A percentile compares a stretch with the other conserved stretches of the same genome.
Conservation (phyloP, 2,797 vertebrate genomes). For the Gambusia yucatana region DNA sequence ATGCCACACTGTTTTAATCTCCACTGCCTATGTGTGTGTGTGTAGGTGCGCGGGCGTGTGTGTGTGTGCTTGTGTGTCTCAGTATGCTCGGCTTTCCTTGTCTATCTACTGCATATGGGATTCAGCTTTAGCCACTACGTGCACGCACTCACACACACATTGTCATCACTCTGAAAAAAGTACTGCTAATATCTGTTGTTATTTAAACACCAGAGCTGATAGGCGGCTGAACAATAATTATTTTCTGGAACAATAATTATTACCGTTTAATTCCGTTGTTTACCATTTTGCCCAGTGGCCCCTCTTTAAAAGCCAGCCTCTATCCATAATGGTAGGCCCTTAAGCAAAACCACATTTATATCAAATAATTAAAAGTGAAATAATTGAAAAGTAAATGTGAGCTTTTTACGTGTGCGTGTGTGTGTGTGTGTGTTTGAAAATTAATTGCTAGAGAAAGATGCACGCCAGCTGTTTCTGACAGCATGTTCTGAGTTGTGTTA, state of each 20-base stretch:
- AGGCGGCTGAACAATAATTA: constrained; percentile 80
- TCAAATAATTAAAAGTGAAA: constrained; percentile 79
- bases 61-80: constrained; percentile 13
- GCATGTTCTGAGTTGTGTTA: not conserved
- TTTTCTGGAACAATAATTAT: constrained; percentile 80
- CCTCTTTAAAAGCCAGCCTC: constrained; percentile 67
- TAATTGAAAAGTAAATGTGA: constrained; percentile 72
- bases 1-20: constrained; percentile 9
- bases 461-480: constrained; percentile 13
- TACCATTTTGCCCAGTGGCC: constrained; percentile 73
- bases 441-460: constrained; percentile 54
- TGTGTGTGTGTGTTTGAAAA: constrained; percentile 33
- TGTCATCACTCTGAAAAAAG: constrained; percentile 23
- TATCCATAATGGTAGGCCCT: constrained; percentile 71
- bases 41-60: not conserved
- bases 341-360: constrained; percentile 70
- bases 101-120: constrained; percentile 46
- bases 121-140: constrained; percentile 39
- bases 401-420: constrained; percentile 12
- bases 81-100: not conserved
- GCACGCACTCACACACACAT: constrained; percentile 11
- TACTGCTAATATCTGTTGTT: constrained; percentile 68
- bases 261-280: constrained; percentile 79
- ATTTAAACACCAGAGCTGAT: constrained; percentile 79
- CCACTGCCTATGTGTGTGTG: not conserved